Evolutionary conservation across 2,113 vertebrate genomes (phyloP).

Genomic region (Crypturellus undulatus): DNA sequence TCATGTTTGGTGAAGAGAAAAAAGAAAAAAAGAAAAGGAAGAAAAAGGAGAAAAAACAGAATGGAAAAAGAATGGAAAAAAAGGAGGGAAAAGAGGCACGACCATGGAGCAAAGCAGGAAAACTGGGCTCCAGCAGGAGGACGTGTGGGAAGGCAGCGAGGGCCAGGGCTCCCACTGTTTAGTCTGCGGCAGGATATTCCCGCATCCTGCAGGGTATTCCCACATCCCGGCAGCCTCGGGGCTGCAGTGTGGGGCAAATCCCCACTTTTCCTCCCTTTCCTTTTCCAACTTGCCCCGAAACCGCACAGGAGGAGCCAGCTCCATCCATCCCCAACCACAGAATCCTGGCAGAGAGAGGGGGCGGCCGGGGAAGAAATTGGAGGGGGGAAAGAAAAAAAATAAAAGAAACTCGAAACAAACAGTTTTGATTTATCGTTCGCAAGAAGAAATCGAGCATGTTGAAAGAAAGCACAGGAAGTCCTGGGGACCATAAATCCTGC

Average conservation of each 20-base stretch:
- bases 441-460: neutral
- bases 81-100: too few relatives aligned
- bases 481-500: slow-evolving; percentile 3
- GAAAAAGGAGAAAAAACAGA: too few relatives aligned
- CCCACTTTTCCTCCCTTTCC: neutral
- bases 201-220: rapidly evolving
- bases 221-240: too few relatives aligned
- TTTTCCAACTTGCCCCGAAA: neutral
- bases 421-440: slow-evolving; percentile 14
- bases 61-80: too few relatives aligned
- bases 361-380: neutral
- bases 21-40: too few relatives aligned
- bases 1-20: too few relatives aligned
- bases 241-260: too few relatives aligned
- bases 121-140: too few relatives aligned
- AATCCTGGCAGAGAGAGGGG: neutral
- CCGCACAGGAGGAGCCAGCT: too few relatives aligned
- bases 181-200: neutral
- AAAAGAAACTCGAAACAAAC: neutral
- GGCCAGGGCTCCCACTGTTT: neutral
- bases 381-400: neutral
- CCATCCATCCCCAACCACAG: too few relatives aligned
- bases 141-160: too few relatives aligned
- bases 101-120: too few relatives aligned
- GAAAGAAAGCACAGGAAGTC: slow-evolving; percentile 44